phyloP scores from a whole-genome alignment of 2,113 vertebrate species.

The Monarcha castaneiventris region DNA sequence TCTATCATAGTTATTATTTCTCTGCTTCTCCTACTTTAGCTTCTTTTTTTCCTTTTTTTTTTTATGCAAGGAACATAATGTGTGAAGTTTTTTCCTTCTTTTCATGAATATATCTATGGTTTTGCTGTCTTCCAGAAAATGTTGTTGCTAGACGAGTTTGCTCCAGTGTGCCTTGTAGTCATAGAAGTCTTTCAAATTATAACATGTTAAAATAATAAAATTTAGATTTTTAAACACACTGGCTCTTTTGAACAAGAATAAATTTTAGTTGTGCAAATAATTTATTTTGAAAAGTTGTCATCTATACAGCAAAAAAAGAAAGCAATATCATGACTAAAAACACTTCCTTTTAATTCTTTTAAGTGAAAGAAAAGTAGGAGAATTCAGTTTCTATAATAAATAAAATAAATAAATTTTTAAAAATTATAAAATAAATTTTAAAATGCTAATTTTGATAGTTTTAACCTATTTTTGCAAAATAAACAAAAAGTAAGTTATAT shows the following conservation, averaged over 20 bases:
- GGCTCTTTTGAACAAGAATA: not conserved
- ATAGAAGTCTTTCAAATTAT: not conserved
- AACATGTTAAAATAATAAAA: not conserved
- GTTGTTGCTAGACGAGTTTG: not conserved
- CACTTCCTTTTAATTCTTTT: not conserved
- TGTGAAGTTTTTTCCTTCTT: not conserved
- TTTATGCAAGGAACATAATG: not conserved
- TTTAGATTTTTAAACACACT: not conserved
- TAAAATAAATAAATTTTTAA: not conserved
- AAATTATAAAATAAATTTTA: not conserved
- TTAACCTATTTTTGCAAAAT: not conserved
- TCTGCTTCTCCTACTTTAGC: not conserved
- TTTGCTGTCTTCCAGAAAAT: not conserved
- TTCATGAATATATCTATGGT: not conserved
- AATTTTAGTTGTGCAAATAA: not conserved
- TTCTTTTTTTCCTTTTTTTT: accelerated
- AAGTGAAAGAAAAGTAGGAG: not conserved
- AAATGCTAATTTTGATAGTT: not conserved
- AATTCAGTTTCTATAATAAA: not conserved
- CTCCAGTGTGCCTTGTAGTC: not conserved
- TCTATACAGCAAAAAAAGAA: not conserved
- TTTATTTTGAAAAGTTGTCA: not conserved
- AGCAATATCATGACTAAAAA: not conserved
- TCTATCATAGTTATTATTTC: not conserved
- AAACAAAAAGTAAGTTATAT: not conserved